Base-by-base conservation (phyloP, 2,888 invertebrate species). In the Apotomis capreana region DNA sequence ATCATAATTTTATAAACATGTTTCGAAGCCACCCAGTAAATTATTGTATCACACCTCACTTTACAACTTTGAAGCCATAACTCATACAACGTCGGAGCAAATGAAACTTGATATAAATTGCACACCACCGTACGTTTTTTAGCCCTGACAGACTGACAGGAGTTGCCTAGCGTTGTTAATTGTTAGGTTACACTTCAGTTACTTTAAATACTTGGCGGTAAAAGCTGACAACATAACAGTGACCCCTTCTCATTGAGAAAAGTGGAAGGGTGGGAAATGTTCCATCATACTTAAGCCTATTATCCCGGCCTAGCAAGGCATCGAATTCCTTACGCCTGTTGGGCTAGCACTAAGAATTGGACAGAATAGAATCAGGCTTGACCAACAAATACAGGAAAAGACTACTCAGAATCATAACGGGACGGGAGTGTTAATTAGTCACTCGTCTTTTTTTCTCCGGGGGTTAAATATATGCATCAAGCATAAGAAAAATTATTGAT, bases 91-190 rank as follows among this genome's bases (percentile, higher is more conserved):
- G 67, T 68, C 67, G 37, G 49, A 8, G 51, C 51, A 68, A 68
- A 59, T 37, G 51, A 68, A 68, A 68, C 51, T 68, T 59, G 59
- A 59, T 68, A 59, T 51, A 59, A 68, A 68, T 68, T 68, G 51
- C 58, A 59, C 15, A 58, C 15, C 15, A 58, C 15, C 40, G 26
- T 15, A 57, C 46, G 9, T 26, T 59, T 68, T 68, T 65, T 57
- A 59, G 37, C 49, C 46, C 46, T 49, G 40, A 55, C 55, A 55
- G 54, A 12, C 59, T 59, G 51, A 68, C 67, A 51, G 59, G 59
- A 58, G 37, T 68, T 36, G 49, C 49, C 67, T 67, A 58, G 49
- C 57, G 46, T 46, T 55, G 8, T 59, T 68, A 59, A 68, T 68
- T 68, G 59, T 59, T 57, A 57, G 36, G 58, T 49, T 58, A 57